phyloP scores from a whole-genome alignment of 2,113 vertebrate genomes.

The human region GRCh38 chr14:22461501-22462000 shows the following conservation, averaged over 20 bases:
- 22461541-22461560: not conserved
- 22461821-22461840: not conserved
- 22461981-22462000: not conserved
- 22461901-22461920: not conserved
- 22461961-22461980: not conserved
- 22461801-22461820: not conserved
- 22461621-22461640: not conserved
- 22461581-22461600: not conserved
- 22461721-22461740: constrained; percentile 3
- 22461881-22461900: not conserved
- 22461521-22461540: constrained; percentile 9
- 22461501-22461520: not conserved
- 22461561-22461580: not conserved
- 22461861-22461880: constrained; percentile 6
- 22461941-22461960: not conserved
- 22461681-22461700: constrained; percentile 36
- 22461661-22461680: constrained; percentile 27
- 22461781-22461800: not conserved
- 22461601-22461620: not conserved
- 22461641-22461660: constrained; percentile 10
- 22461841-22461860: not conserved
- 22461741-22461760: not conserved
- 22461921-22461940: not conserved
- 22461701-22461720: not conserved
- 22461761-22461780: not conserved